Evolutionary conservation across 2,113 vertebrate species (phyloP), one percentile per base, ranked within the genome.

Genomic region (Misgurnus anguillicaudatus): DNA sequence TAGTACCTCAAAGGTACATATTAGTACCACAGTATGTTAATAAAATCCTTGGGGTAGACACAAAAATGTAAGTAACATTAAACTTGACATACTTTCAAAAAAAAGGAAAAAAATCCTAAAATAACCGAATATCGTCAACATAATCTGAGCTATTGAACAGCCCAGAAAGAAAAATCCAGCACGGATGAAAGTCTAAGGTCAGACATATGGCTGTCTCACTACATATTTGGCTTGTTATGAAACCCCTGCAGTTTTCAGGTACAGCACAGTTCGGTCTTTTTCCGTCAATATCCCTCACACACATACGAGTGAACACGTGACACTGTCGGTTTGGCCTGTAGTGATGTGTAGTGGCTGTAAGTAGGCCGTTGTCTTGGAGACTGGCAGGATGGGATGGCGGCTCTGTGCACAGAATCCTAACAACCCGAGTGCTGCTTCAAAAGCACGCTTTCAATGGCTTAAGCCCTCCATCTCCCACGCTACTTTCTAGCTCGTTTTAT

Each of bases 281-380:
- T 24, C 55, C n/a, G 42, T 36, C 55, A 61, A n/a, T 51, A 64
- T 67, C 71, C 47, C 62, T 14, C 51, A 45, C 58, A 73, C 47
- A 64, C 57, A 16, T 21, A 58, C 31, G 51, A 7, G 7, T 4
- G 47, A 9, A 10, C 62, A 39, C 39, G 57, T 67, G 48, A 45
- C 38, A 45, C 55, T 31, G 17, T 42, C 39, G n/a, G 14, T 60
- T 57, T 48, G 5, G 21, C 55, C 58, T 17, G 10, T 47, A 73
- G 75, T 73, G 60, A 77, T 84, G 78, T 70, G 17, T n/a, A 84
- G 85, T 24, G 6, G 66, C 80, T 85, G 69, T 83, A 90, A 89
- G 88, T 86, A 88, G 89, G 84, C 89, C 73, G 87, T 90, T 87
- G 90, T 89, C 87, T 80, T 91, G 88, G 90, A 88, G 87, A 90